Percentiles rank a stretch among this genome's conserved stretches.
Evolutionary conservation across 2,888 invertebrate genomes (phyloP).

Genomic region (Ophonus ardosiacus): DNA sequence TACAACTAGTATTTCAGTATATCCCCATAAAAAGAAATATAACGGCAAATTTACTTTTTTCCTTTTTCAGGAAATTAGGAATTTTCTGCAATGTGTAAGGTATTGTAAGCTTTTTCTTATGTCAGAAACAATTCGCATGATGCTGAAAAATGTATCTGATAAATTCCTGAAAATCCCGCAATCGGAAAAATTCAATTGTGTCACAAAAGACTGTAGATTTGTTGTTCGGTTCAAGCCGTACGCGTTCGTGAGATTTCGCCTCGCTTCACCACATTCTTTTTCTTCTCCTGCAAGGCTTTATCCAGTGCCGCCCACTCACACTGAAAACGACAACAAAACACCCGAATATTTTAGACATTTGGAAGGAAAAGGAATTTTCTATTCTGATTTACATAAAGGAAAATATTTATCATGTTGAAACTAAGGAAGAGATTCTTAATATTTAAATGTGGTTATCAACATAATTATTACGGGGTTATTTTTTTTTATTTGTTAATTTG

Average conservation of each 20-base stretch:
- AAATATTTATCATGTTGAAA: no score
- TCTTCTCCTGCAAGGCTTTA: not conserved
- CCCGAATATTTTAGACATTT: not conserved
- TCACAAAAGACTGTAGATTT: conserved; percentile 61
- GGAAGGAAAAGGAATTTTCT: not conserved
- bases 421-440: not conserved
- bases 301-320: not conserved
- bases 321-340: conserved; percentile 21
- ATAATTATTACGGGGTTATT: no score
- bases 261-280: conserved; percentile 25
- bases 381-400: not conserved
- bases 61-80: not conserved
- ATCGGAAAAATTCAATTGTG: conserved; percentile 62
- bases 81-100: not conserved
- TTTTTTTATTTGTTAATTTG: no score
- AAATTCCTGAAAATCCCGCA: conserved; percentile 60
- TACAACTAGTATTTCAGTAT: no score
- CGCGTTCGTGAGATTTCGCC: conserved; percentile 8
- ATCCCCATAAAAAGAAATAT: no score
- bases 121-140: conserved; percentile 44
- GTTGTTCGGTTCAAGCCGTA: conserved; percentile 50
- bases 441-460: no score
- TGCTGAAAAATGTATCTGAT: conserved; percentile 62
- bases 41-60: not conserved
- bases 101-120: not conserved